Evolutionary conservation across 2,797 vertebrate species (phyloP), one percentile per base, ranked within the genome.

Genomic region (Iguana delicatissima): DNA sequence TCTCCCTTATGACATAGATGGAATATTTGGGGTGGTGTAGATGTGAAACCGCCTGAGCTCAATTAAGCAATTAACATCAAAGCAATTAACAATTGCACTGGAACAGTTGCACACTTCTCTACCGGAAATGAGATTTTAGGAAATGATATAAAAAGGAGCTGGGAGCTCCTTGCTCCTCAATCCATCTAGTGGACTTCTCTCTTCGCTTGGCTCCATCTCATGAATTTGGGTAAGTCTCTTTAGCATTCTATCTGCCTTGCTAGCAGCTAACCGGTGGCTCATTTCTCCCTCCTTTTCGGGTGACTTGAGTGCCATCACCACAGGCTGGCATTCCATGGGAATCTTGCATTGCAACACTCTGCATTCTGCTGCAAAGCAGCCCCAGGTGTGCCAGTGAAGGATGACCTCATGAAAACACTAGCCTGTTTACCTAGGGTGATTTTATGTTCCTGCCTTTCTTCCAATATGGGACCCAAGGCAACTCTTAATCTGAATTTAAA

Each of bases 151-250:
- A 91, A 87, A 84, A 42, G 7, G 20, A 1, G 18, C 20, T 10
- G 29, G 26, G 7, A 69, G 62, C 18, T 6, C 4, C 3, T 38
- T 4, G 7, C 4, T 22, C n/a, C 1, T 67, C 80, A 57, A 5
- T 26, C 18, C 0, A 6, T 32, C 73, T 9, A 3, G 32, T 14
- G 35, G 7, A 72, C 13, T 29, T 20, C 3, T 1, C 29, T 29
- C 80, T 57, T n/a, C 5, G 2, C 12, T 4, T 13, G 0, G 5
- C 64, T 52, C 59, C n/a, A 2, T 35, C 73, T 46, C 0, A 13
- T 55, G 14, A 2, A 35, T 59, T 87, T 12, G 8, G 90, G 90
- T 91, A 69, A 90, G 89, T 76, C 79, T 62, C 26, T 52, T 85
- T 1, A 3, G 29, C 0, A 24, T 1, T 18, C 35, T n/a, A 4